Evolutionary conservation across 2,888 invertebrate species (phyloP).

Genomic region (Ferrisia virgata): DNA sequence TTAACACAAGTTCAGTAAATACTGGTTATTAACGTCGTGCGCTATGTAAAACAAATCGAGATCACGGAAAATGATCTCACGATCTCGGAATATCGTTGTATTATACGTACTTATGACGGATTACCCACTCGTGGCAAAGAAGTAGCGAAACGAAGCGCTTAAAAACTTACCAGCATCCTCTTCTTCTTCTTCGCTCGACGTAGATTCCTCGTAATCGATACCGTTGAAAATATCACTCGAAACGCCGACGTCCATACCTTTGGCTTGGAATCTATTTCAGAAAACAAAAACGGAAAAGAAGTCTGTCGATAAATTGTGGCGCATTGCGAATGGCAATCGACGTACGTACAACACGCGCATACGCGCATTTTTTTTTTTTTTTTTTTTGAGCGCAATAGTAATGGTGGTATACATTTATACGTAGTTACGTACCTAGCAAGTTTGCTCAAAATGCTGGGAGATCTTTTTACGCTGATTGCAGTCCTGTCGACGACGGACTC

Average conservation of each 20-base stretch:
- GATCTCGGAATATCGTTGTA: no score
- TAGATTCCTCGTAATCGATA: constrained; percentile 68
- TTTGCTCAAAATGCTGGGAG: constrained; percentile 74
- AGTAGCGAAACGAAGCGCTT: no score
- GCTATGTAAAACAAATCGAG: no score
- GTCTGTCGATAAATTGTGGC: no score
- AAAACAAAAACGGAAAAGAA: no score
- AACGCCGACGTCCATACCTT: constrained; percentile 77
- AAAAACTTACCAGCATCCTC: constrained; percentile 50
- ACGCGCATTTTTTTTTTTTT: no score
- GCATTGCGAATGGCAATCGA: neutral
- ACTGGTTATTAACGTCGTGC: no score
- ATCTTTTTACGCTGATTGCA: constrained; percentile 62
- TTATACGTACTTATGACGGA: no score
- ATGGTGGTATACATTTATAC: neutral
- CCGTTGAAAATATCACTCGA: constrained; percentile 73
- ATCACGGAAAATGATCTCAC: no score
- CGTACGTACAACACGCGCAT: neutral
- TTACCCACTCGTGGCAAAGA: no score
- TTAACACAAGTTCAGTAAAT: no score
- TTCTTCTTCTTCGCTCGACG: constrained; percentile 63
- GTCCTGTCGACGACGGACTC: constrained; percentile 55
- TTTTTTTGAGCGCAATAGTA: no score
- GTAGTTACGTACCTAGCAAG: constrained; percentile 65
- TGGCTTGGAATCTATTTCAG: constrained; percentile 69